phyloP scores from a whole-genome alignment of 2,888 invertebrate genomes.

The Agrilus biguttatus region DNA sequence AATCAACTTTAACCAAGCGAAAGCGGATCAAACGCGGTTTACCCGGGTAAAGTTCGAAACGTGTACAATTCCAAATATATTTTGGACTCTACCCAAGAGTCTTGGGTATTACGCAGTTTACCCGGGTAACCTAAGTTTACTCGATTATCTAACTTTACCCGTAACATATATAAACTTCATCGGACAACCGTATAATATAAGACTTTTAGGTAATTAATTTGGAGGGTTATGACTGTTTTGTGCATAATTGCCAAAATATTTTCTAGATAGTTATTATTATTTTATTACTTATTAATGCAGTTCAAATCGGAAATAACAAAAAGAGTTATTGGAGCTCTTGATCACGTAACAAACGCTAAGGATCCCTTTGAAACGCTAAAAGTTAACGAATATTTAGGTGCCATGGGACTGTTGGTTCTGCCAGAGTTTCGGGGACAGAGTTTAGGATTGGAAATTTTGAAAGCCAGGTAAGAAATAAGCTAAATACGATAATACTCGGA shows the following conservation, averaged over 20 bases:
- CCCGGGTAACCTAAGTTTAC: too few species aligned
- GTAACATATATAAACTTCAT: too few species aligned
- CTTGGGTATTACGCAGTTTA: too few species aligned
- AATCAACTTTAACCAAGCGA: too few species aligned
- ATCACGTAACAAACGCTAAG: constrained; percentile 8
- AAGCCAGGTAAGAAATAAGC: constrained; percentile 12
- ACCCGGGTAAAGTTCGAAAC: too few species aligned
- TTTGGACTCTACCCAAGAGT: too few species aligned
- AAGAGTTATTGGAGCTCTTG: constrained; percentile 7
- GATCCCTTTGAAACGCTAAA: constrained; percentile 13
- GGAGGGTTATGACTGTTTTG: too few species aligned
- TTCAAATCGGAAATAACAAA: constrained; percentile 5
- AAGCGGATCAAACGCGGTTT: too few species aligned
- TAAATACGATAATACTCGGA: not conserved
- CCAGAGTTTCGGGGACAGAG: constrained; percentile 22
- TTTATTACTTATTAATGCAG: constrained; percentile 1
- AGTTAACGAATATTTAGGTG: constrained; percentile 20
- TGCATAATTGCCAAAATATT: not conserved
- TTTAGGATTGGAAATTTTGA: constrained; percentile 13
- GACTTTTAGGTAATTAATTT: too few species aligned
- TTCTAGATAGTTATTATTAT: constrained; percentile 2
- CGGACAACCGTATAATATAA: too few species aligned
- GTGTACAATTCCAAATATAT: too few species aligned
- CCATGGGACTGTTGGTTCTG: constrained; percentile 22
- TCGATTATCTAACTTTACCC: too few species aligned